Percentiles rank a stretch among this genome's conserved stretches.
These are phyloP conservation scores for Cardiocondyla obscurior DNA, from an alignment of 1,140 invertebrate genomes.

Conservation along the genomic window DNA sequence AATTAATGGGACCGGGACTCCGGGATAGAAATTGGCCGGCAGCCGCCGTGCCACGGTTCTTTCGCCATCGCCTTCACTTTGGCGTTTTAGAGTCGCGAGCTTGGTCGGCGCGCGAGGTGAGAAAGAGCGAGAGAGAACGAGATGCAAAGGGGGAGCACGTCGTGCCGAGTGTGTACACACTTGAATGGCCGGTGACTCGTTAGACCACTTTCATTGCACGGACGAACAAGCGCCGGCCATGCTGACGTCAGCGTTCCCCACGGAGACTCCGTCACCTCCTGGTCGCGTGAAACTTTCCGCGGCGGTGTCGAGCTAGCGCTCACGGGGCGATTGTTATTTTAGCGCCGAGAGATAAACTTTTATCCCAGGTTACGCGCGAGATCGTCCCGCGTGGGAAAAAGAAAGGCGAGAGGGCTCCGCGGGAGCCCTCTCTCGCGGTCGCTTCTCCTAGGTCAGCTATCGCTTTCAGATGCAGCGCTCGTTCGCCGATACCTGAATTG, in stretches of 20 bases:
- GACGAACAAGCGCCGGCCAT: conserved; percentile 32
- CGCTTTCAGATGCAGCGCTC: neutral
- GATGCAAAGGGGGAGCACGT: neutral
- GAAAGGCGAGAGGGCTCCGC: neutral
- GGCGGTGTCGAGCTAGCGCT: neutral
- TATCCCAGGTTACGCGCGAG: conserved; percentile 24
- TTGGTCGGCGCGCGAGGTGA: neutral
- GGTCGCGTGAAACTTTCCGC: conserved; percentile 64
- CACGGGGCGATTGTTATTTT: neutral
- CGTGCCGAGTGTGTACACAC: conserved; percentile 30
- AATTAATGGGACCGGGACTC: neutral
- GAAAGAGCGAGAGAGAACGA: neutral
- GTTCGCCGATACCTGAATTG: conserved; percentile 73
- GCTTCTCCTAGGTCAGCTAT: neutral
- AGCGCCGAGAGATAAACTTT: conserved; percentile 2
- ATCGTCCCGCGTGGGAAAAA: conserved; percentile 7
- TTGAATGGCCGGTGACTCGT: conserved; percentile 68
- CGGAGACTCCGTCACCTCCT: conserved; percentile 6
- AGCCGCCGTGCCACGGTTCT: no score
- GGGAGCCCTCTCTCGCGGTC: neutral
- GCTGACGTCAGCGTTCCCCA: conserved; percentile 36
- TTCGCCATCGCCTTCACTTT: conserved; percentile 11
- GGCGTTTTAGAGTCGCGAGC: neutral
- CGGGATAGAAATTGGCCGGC: neutral
- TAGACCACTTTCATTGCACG: conserved; percentile 76